phyloP scores from a whole-genome alignment of 2,888 invertebrate genomes.

The Scaptomyza parva region DNA sequence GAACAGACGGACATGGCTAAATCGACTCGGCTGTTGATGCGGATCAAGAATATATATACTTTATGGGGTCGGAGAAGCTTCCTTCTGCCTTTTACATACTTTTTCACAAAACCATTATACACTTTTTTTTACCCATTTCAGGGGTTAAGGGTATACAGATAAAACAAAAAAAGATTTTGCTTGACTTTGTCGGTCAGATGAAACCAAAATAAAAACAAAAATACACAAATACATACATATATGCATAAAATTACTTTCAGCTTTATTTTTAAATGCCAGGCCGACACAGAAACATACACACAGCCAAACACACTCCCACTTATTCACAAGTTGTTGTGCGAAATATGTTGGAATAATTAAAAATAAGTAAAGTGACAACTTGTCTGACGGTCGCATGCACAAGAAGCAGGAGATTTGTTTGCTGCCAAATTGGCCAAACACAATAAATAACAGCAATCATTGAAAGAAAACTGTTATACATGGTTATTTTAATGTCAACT shows the following conservation, averaged over 20 bases:
- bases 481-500: constrained; percentile 7
- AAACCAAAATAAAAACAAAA: constrained; percentile 47
- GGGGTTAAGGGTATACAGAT: no score
- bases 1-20: no score
- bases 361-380: constrained; percentile 61
- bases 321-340: constrained; percentile 25
- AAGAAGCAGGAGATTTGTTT: constrained; percentile 52
- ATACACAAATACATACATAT: constrained; percentile 36
- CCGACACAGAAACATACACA: constrained; percentile 26
- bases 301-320: constrained; percentile 2
- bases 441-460: constrained; percentile 40
- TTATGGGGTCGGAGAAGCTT: no score
- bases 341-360: constrained; percentile 50
- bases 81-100: no score
- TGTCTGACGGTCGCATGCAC: constrained; percentile 60
- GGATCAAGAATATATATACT: no score
- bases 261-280: constrained; percentile 70
- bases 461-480: constrained; percentile 27
- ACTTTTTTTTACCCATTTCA: no score
- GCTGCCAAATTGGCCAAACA: constrained; percentile 67
- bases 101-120: no score
- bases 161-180: constrained; percentile 18
- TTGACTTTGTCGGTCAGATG: constrained; percentile 19
- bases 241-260: constrained; percentile 62
- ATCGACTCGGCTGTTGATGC: no score